phyloP scores from a whole-genome alignment of 2,888 invertebrate species.

The Phanerotoma sp. region DNA sequence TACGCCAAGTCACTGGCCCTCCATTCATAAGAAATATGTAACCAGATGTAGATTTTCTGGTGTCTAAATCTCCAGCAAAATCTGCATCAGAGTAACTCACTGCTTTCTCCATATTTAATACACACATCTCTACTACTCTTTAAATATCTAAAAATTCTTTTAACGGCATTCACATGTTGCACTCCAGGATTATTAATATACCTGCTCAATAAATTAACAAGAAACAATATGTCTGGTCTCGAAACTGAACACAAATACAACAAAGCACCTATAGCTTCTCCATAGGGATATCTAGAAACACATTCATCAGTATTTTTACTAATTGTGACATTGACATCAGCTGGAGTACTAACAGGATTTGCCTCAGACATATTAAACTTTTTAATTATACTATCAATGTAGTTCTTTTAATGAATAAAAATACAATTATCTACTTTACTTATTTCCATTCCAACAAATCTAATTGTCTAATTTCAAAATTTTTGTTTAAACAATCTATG shows the following conservation, averaged over 20 bases:
- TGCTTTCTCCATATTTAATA: not conserved
- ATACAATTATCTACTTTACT: not conserved
- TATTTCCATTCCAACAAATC: not conserved
- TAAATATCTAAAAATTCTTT: not conserved
- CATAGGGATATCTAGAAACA: not conserved
- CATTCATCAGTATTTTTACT: not conserved
- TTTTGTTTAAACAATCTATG: not conserved
- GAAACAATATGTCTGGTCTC: not conserved
- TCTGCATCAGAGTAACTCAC: not conserved
- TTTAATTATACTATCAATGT: not conserved
- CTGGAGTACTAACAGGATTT: not conserved
- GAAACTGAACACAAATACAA: not conserved
- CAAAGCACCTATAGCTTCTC: not conserved
- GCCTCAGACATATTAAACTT: not conserved
- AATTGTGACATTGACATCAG: not conserved
- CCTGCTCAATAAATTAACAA: not conserved
- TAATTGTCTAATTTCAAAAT: conserved; percentile 9
- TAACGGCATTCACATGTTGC: not conserved
- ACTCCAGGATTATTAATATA: not conserved
- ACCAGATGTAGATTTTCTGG: not conserved
- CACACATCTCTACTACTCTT: not conserved
- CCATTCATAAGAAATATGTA: not conserved
- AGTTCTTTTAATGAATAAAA: not conserved
- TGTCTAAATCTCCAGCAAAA: not conserved
- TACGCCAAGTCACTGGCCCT: conserved; percentile 1